Percentiles rank a stretch among this genome's conserved stretches.
phyloP scores from a whole-genome alignment of 2,113 vertebrate genomes.

The Psittacula cyanocephala region DNA sequence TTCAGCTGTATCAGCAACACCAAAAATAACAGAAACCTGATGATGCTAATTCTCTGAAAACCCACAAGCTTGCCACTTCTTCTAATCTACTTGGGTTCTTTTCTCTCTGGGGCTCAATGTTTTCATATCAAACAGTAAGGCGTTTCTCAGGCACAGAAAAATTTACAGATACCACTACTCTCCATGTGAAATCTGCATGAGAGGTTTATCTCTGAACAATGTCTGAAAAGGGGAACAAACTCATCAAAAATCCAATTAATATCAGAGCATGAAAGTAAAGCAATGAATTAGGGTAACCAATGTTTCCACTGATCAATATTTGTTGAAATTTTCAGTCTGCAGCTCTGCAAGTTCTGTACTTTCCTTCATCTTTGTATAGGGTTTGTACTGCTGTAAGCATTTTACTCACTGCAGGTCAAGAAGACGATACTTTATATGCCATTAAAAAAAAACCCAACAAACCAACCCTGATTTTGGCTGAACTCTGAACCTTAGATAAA shows the following conservation, averaged over 20 bases:
- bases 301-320: neutral
- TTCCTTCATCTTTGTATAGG: too few species aligned
- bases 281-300: neutral
- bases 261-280: neutral
- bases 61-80: neutral
- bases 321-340: neutral
- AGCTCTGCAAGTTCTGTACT: neutral
- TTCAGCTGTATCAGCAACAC: neutral
- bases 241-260: neutral
- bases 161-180: neutral
- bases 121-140: rapidly evolving
- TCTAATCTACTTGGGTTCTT: neutral
- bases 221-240: neutral
- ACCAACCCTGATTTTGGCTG: neutral
- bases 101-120: neutral
- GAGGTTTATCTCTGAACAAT: neutral
- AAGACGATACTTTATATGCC: neutral
- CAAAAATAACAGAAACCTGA: neutral
- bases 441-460: neutral
- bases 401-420: neutral
- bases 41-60: neutral
- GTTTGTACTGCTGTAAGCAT: neutral
- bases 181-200: neutral
- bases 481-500: neutral
- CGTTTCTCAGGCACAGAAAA: neutral